Evolutionary conservation across 2,113 vertebrate species (phyloP).

Genomic region (Poicephalus gulielmi): DNA sequence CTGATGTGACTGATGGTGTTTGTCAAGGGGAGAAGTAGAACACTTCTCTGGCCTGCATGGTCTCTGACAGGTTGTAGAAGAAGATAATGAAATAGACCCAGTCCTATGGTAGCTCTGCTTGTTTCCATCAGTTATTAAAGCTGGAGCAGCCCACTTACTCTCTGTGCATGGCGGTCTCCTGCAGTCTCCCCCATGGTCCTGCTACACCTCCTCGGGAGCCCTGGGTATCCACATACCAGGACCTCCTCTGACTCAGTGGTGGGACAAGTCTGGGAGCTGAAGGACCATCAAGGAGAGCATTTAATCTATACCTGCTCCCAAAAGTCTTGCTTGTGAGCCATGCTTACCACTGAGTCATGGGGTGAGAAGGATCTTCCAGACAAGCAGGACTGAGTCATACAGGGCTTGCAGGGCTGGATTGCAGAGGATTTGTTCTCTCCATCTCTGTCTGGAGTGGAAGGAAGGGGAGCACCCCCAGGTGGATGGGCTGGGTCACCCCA

Average conservation of each 20-base stretch:
- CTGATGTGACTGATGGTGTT: neutral
- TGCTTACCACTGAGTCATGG: neutral
- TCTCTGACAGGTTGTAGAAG: neutral
- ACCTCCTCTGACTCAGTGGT: neutral
- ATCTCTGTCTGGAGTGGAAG: neutral
- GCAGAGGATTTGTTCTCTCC: neutral
- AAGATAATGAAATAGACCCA: neutral
- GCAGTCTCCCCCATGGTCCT: neutral
- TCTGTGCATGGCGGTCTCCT: neutral
- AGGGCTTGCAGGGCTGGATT: neutral
- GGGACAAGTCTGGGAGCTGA: neutral
- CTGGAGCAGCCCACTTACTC: neutral
- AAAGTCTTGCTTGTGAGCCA: neutral
- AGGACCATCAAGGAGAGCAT: neutral
- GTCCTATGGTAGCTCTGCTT: neutral
- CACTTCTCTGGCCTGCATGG: rapidly evolving
- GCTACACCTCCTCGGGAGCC: neutral
- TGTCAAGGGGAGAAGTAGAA: neutral
- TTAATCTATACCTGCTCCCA: neutral
- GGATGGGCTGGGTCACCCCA: rapidly evolving
- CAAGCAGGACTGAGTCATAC: neutral
- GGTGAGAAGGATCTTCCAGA: neutral
- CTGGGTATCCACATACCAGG: neutral
- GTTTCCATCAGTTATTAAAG: neutral
- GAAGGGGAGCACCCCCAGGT: neutral